A percentile compares a stretch with the other conserved stretches of the same genome.
These are phyloP conservation scores for Centropristis striata DNA, from an alignment of 2,113 vertebrate species.

Conservation along the genomic window DNA sequence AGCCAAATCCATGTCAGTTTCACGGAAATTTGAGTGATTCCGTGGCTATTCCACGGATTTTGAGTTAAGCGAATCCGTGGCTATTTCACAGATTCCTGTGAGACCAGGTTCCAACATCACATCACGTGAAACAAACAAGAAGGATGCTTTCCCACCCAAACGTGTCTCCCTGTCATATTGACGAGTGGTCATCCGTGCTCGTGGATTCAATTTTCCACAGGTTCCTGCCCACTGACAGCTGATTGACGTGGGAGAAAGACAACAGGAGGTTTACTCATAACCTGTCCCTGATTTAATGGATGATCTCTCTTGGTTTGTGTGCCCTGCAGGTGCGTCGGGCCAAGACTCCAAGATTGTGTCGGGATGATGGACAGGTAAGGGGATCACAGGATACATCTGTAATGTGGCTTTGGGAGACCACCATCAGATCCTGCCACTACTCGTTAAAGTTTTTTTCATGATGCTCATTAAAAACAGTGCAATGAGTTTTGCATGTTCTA, in stretches of 20 bases:
- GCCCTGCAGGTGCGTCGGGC: conserved; percentile 92
- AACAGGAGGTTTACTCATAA: conserved; percentile 71
- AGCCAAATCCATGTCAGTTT: no score
- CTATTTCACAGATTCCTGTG: no score
- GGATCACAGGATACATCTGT: conserved; percentile 27
- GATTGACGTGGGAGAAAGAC: conserved; percentile 67
- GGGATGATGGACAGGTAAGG: conserved; percentile 98
- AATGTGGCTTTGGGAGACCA: conserved; percentile 24
- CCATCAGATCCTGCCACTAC: conserved; percentile 34
- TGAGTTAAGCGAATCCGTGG: no score
- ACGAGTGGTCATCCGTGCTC: conserved; percentile 54
- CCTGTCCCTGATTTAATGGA: conserved; percentile 67
- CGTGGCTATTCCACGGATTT: no score
- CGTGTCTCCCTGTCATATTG: conserved; percentile 44
- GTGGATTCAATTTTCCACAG: conserved; percentile 44
- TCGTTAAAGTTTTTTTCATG: conserved; percentile 26
- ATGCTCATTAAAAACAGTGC: conserved; percentile 36
- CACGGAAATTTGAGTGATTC: no score
- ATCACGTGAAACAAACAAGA: conserved; percentile 28
- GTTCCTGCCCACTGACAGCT: conserved; percentile 56
- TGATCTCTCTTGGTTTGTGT: conserved; percentile 76
- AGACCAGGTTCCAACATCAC: conserved; percentile 27
- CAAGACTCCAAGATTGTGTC: conserved; percentile 94
- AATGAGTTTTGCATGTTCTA: background rate
- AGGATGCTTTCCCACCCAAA: background rate